phyloP scores from a whole-genome alignment of 1,140 invertebrate species.

The Brachionus paranguensis region DNA sequence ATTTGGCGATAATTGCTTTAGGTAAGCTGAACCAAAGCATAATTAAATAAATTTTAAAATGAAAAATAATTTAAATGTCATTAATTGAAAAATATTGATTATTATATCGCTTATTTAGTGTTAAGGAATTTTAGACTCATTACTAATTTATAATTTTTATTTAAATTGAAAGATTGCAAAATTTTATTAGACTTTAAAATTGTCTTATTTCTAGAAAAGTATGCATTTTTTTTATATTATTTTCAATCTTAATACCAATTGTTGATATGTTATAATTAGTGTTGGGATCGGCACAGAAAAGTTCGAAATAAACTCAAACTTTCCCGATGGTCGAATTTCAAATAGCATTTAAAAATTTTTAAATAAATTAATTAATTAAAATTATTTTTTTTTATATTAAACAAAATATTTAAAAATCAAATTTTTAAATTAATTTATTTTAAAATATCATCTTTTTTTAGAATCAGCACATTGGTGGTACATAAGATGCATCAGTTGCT shows the following conservation, averaged over 20 bases:
- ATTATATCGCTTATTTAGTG: not conserved
- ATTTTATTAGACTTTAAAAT: not conserved
- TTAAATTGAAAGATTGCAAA: not conserved
- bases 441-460: no score
- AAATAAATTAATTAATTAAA: no score
- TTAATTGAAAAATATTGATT: not conserved
- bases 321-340: no score
- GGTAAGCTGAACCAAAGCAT: not conserved
- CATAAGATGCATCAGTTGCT: no score
- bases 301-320: no score
- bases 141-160: not conserved
- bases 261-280: no score
- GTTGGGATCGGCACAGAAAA: no score
- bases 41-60: not conserved
- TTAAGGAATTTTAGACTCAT: not conserved
- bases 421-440: no score
- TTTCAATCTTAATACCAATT: not conserved
- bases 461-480: no score
- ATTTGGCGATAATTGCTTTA: not conserved
- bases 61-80: not conserved
- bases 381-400: no score
- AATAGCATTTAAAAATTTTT: no score
- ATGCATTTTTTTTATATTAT: not conserved
- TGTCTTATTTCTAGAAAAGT: not conserved
- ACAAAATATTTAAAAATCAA: no score